These are phyloP conservation scores for Chloropsis cyanopogon DNA, from an alignment of 2,113 vertebrate species.

Conservation along the genomic window DNA sequence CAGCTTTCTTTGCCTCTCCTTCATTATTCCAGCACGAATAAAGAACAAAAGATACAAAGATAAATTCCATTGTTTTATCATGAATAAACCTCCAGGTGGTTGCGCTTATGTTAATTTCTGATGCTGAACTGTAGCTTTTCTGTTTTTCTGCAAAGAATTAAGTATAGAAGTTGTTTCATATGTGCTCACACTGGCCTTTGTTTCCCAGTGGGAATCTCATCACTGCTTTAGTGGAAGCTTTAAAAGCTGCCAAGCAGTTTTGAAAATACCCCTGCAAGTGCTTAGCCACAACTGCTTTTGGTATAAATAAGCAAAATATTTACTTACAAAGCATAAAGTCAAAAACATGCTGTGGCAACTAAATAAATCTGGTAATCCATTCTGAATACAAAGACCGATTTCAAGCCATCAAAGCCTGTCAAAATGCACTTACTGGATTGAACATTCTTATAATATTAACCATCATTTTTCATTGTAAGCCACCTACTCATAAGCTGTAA, in stretches of 20 bases:
- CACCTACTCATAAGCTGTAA: constrained; percentile 48
- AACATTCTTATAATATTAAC: constrained; percentile 23
- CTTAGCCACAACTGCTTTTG: neutral
- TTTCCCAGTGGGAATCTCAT: constrained; percentile 22
- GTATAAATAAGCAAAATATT: constrained; percentile 55
- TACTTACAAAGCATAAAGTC: constrained; percentile 29
- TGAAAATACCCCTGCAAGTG: neutral
- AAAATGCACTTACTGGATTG: constrained; percentile 44
- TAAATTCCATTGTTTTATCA: constrained; percentile 45
- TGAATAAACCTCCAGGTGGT: constrained; percentile 49
- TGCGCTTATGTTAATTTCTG: constrained; percentile 39
- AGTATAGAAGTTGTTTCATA: constrained; percentile 17
- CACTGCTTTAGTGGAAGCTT: neutral
- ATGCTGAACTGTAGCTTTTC: constrained; percentile 40
- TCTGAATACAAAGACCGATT: constrained; percentile 32
- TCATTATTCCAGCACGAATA: neutral
- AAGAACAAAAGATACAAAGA: constrained; percentile 38
- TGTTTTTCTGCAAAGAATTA: constrained; percentile 39
- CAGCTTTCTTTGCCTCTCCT: neutral
- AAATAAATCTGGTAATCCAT: constrained; percentile 32
- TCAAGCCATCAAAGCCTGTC: constrained; percentile 54
- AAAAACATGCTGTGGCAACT: constrained; percentile 38
- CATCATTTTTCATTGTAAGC: constrained; percentile 46
- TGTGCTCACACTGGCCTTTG: constrained; percentile 38
- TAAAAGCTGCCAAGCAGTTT: neutral